phyloP scores from a whole-genome alignment of 2,113 vertebrate species.

The Panthera tigris region DNA sequence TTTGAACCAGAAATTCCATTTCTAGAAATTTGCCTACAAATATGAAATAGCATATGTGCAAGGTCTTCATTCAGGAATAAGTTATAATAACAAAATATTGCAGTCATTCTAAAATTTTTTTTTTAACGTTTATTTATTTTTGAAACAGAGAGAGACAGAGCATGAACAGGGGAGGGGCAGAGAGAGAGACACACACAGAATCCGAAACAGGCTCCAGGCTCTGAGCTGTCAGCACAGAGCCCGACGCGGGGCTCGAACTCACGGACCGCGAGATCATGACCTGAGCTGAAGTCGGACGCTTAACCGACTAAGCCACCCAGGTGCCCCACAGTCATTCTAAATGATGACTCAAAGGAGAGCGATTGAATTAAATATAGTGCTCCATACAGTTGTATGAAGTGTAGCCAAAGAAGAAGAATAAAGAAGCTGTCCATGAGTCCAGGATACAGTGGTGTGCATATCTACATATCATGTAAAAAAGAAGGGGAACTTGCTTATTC shows the following conservation, averaged over 20 bases:
- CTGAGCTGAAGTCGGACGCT: no score
- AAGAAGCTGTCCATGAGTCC: neutral
- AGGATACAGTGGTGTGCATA: neutral
- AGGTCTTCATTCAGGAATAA: slow-evolving; percentile 18
- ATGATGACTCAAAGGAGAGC: neutral
- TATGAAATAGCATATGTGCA: neutral
- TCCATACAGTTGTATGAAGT: neutral
- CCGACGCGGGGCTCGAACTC: no score
- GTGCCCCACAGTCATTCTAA: neutral
- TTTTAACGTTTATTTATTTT: no score
- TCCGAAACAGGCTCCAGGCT: no score
- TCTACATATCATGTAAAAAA: neutral
- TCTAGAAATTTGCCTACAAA: neutral
- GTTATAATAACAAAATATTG: neutral
- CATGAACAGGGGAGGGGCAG: no score
- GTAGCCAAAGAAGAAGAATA: neutral
- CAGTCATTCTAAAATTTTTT: neutral
- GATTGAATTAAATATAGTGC: neutral
- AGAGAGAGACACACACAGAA: no score
- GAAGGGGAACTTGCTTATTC: neutral
- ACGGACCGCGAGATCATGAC: no score
- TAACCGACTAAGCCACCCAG: no score
- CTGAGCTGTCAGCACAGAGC: no score
- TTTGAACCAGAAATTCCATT: neutral
- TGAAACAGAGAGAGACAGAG: no score